phyloP scores from a whole-genome alignment of 2,113 vertebrate genomes.

The Merops nubicus region DNA sequence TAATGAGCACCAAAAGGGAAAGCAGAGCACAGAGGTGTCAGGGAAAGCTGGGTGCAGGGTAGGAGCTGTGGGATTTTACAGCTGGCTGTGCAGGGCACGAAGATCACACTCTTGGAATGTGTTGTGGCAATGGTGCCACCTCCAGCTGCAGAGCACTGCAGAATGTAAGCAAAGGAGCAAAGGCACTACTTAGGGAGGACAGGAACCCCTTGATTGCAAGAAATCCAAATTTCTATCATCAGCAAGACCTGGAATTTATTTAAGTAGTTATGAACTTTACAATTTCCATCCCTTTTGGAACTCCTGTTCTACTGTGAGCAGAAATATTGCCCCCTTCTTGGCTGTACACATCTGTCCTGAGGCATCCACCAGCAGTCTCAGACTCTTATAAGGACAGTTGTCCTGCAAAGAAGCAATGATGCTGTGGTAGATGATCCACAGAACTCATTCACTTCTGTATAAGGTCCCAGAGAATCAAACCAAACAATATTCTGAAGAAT shows the following conservation, averaged over 20 bases:
- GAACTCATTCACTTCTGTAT: not conserved
- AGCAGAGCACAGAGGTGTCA: not conserved
- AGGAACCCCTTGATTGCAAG: not conserved
- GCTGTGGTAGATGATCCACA: not conserved
- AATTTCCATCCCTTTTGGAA: not conserved
- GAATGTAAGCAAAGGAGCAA: not conserved
- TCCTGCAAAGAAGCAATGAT: not conserved
- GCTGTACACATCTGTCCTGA: not conserved
- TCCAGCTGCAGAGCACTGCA: not conserved
- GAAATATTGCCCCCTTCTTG: not conserved
- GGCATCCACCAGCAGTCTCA: not conserved
- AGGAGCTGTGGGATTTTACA: not conserved
- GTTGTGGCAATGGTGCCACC: not conserved
- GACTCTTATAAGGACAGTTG: not conserved
- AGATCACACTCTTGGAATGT: not conserved
- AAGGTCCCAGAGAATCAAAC: slow-evolving; percentile 15
- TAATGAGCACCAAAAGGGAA: slow-evolving; percentile 9
- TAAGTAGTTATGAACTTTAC: not conserved
- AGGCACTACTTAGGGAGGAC: not conserved
- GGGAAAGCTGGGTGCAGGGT: not conserved
- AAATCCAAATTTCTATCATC: not conserved
- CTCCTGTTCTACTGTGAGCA: not conserved
- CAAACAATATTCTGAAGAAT: not conserved
- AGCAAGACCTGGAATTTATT: not conserved
- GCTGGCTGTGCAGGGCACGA: not conserved